Percentiles rank a stretch among this genome's conserved stretches.
These are phyloP conservation scores for Junco hyemalis DNA, from an alignment of 2,113 vertebrate genomes.

Conservation along the genomic window DNA sequence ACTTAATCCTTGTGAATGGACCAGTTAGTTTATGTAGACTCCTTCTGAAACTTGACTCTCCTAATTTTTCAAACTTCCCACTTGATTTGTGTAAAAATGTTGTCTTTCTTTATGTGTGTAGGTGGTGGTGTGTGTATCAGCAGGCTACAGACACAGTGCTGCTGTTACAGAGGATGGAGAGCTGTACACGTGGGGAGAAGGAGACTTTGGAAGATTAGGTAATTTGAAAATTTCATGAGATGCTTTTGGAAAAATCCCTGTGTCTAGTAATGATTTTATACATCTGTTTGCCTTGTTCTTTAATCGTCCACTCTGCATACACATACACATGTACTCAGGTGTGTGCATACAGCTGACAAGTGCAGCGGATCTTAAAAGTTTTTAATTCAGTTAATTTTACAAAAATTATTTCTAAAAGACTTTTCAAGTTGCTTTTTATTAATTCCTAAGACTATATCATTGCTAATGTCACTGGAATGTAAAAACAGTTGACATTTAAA, in stretches of 20 bases:
- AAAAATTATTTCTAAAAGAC: rapidly evolving
- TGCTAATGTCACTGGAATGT: background rate
- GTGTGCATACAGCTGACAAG: background rate
- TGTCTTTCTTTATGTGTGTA: slow-evolving; percentile 22
- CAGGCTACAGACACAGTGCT: slow-evolving; percentile 85
- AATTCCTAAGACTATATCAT: background rate
- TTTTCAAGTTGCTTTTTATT: background rate
- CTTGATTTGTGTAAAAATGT: background rate
- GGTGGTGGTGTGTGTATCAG: slow-evolving; percentile 86
- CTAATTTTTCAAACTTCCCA: background rate
- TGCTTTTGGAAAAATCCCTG: background rate
- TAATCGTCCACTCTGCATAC: background rate
- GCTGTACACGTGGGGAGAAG: slow-evolving; percentile 86
- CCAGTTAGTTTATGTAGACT: background rate
- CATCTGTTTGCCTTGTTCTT: background rate
- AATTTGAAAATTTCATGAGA: background rate
- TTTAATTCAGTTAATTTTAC: background rate
- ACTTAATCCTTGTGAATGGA: background rate
- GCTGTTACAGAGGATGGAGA: slow-evolving; percentile 87
- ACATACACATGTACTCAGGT: rapidly evolving
- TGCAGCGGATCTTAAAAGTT: background rate
- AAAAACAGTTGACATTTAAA: background rate
- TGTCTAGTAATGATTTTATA: background rate
- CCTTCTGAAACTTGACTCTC: background rate
- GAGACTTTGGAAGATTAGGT: slow-evolving; percentile 87